A percentile compares a stretch with the other conserved stretches of the same genome.
These are phyloP conservation scores for Aradophagus sp. DNA, from an alignment of 1,140 invertebrate species.

Conservation along the genomic window DNA sequence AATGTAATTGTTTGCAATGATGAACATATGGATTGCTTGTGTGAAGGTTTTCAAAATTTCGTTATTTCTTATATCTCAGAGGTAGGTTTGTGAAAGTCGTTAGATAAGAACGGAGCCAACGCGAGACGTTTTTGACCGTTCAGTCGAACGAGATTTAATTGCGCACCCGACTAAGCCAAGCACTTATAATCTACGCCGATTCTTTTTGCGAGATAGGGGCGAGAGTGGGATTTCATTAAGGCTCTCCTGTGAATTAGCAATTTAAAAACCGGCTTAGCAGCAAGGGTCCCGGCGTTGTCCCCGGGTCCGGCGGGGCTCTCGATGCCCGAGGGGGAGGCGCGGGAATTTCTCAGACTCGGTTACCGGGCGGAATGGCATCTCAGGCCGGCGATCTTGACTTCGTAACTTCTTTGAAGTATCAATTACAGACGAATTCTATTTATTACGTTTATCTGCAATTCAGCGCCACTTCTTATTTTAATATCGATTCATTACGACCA, in stretches of 20 bases:
- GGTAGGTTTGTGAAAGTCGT: no score
- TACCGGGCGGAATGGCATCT: constrained; percentile 30
- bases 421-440: constrained; percentile 45
- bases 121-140: constrained; percentile 51
- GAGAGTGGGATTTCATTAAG: constrained; percentile 65
- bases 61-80: no score
- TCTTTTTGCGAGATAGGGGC: constrained; percentile 57
- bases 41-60: no score
- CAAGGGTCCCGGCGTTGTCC: constrained; percentile 43
- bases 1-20: not conserved
- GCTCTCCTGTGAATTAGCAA: constrained; percentile 64
- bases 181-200: constrained; percentile 60
- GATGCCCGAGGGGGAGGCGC: constrained; percentile 27
- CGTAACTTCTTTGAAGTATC: constrained; percentile 52
- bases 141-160: constrained; percentile 59
- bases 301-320: constrained; percentile 26
- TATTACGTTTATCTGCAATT: constrained; percentile 50
- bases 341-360: constrained; percentile 40
- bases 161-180: constrained; percentile 48
- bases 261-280: constrained; percentile 65
- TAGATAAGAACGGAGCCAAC: no score
- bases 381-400: constrained; percentile 29
- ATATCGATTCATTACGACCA: constrained; percentile 39
- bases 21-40: no score
- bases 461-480: constrained; percentile 19